These are phyloP conservation scores for Telmatherina bonti DNA, from an alignment of 2,797 vertebrate species.

Conservation along the genomic window DNA sequence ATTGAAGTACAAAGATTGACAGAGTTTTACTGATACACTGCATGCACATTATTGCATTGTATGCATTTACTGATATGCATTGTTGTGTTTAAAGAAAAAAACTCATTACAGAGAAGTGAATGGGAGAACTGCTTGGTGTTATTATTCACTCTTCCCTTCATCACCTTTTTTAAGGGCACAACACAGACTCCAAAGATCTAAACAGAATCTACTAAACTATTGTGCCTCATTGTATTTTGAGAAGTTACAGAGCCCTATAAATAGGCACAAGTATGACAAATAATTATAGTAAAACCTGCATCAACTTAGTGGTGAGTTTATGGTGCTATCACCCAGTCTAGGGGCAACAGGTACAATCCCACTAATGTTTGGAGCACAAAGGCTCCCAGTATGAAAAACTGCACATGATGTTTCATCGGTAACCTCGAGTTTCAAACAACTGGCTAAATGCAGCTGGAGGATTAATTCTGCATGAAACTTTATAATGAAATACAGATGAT, in stretches of 20 bases:
- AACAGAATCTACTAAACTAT: too few species aligned
- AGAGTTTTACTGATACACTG: too few species aligned
- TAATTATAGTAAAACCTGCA: constrained; percentile 5
- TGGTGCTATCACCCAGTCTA: constrained; percentile 29
- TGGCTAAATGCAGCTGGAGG: constrained; percentile 36
- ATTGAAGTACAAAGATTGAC: too few species aligned
- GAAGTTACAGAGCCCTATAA: not conserved
- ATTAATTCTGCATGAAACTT: constrained; percentile 28
- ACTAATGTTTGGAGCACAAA: constrained; percentile 23
- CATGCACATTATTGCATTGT: too few species aligned
- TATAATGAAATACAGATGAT: too few species aligned
- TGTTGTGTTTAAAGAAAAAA: too few species aligned
- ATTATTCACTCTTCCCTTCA: too few species aligned
- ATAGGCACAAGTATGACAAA: not conserved
- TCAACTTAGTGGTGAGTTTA: constrained; percentile 11
- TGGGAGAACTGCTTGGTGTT: too few species aligned
- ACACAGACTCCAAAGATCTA: too few species aligned
- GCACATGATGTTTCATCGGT: constrained; percentile 34
- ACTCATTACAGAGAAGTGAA: too few species aligned
- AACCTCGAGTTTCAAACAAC: constrained; percentile 42
- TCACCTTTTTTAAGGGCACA: too few species aligned
- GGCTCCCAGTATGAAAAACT: constrained; percentile 25
- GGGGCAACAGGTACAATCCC: constrained; percentile 23
- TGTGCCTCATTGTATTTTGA: not conserved
- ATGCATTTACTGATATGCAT: too few species aligned